These are phyloP conservation scores for Archocentrus centrarchus DNA, from an alignment of 2,113 vertebrate genomes.

Conservation along the genomic window DNA sequence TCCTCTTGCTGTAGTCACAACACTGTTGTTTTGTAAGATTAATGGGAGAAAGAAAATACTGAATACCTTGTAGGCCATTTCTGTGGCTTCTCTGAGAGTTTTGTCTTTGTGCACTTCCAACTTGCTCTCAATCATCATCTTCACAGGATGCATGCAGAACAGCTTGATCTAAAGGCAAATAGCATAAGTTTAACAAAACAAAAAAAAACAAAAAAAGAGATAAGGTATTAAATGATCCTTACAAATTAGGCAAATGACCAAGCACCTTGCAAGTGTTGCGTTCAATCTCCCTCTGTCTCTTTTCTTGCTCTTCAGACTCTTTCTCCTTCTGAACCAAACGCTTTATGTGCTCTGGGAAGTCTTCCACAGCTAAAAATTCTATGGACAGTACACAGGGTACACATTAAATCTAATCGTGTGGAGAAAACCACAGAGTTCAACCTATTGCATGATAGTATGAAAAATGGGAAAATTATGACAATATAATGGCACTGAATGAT, in stretches of 20 bases:
- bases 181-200: background rate
- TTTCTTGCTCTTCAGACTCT: constrained; percentile 97
- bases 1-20: background rate
- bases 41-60: background rate
- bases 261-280: constrained; percentile 98
- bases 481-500: background rate
- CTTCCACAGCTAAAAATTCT: constrained; percentile 92
- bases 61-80: constrained; percentile 93
- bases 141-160: constrained; percentile 96
- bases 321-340: constrained; percentile 93
- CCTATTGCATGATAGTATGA: background rate
- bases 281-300: constrained; percentile 96
- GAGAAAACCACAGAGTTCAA: background rate
- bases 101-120: constrained; percentile 98
- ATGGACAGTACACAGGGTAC: constrained; percentile 43
- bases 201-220: background rate
- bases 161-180: constrained; percentile 89
- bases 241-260: background rate
- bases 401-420: background rate
- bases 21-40: background rate
- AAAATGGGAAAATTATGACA: background rate
- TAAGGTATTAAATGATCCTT: background rate
- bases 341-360: constrained; percentile 96
- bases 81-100: constrained; percentile 93
- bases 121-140: constrained; percentile 98